Percentiles rank a stretch among this genome's conserved stretches.
phyloP scores from a whole-genome alignment of 2,888 invertebrate genomes.

The Lithosia quadra region DNA sequence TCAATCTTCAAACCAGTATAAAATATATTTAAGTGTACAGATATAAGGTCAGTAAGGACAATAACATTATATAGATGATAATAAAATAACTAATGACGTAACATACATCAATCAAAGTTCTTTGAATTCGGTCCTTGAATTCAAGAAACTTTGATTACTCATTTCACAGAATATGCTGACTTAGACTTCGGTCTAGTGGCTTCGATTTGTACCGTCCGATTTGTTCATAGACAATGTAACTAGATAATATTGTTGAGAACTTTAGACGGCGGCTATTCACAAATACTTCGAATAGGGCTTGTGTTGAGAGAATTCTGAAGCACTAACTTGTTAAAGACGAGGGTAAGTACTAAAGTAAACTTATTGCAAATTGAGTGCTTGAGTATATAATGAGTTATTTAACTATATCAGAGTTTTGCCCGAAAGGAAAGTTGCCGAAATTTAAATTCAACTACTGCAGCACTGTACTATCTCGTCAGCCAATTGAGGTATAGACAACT shows the following conservation, averaged over 20 bases:
- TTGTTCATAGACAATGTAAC: slow-evolving; percentile 37
- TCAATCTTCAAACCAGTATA: too few species aligned
- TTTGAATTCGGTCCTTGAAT: not conserved
- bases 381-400: not conserved
- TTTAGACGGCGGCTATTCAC: slow-evolving; percentile 24
- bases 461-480: too few species aligned
- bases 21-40: not conserved
- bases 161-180: slow-evolving; percentile 9
- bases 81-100: too few species aligned
- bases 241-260: slow-evolving; percentile 41
- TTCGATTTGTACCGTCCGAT: slow-evolving; percentile 20
- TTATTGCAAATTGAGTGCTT: too few species aligned
- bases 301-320: slow-evolving; percentile 22
- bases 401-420: too few species aligned
- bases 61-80: not conserved
- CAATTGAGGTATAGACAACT: too few species aligned
- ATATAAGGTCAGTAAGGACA: too few species aligned
- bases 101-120: not conserved
- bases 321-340: not conserved
- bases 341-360: too few species aligned
- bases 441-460: too few species aligned
- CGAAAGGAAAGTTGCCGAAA: too few species aligned
- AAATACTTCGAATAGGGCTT: slow-evolving; percentile 1
- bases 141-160: not conserved
- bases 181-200: slow-evolving; percentile 7